These are phyloP conservation scores for Platycheirus albimanus DNA, from an alignment of 2,888 invertebrate species.

Conservation along the genomic window DNA sequence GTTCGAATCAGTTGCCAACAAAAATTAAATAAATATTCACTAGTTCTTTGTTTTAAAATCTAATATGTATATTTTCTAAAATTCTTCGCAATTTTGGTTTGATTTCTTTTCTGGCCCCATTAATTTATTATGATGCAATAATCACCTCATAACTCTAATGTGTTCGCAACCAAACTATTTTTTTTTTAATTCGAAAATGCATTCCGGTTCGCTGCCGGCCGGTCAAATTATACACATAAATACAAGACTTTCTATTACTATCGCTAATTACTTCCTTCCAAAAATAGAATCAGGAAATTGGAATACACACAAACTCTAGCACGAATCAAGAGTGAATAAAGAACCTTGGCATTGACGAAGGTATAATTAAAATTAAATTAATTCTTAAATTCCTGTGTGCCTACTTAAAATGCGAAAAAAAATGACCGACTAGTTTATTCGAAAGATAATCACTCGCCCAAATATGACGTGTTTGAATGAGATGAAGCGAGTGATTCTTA, in stretches of 20 bases:
- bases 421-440: neutral
- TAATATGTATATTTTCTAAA: no score
- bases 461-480: constrained; percentile 41
- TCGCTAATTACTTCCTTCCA: constrained; percentile 67
- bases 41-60: no score
- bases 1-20: no score
- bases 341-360: constrained; percentile 54
- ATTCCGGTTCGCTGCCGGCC: constrained; percentile 11
- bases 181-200: no score
- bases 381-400: constrained; percentile 10
- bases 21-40: no score
- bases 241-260: constrained; percentile 15
- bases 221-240: constrained; percentile 2
- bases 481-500: constrained; percentile 9
- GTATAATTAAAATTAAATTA: constrained; percentile 35
- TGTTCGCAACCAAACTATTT: no score
- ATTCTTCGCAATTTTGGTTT: no score
- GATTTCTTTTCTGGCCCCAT: no score
- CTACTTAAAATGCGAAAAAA: no score
- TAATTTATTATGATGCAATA: neutral
- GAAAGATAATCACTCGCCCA: constrained; percentile 44
- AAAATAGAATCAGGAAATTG: constrained; percentile 70
- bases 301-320: constrained; percentile 33
- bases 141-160: neutral
- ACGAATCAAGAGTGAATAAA: constrained; percentile 32